A percentile compares a stretch with the other conserved stretches of the same genome.
Conservation (phyloP, 2,797 vertebrate species). For the Ptychobarbus kaznakovi region DNA sequence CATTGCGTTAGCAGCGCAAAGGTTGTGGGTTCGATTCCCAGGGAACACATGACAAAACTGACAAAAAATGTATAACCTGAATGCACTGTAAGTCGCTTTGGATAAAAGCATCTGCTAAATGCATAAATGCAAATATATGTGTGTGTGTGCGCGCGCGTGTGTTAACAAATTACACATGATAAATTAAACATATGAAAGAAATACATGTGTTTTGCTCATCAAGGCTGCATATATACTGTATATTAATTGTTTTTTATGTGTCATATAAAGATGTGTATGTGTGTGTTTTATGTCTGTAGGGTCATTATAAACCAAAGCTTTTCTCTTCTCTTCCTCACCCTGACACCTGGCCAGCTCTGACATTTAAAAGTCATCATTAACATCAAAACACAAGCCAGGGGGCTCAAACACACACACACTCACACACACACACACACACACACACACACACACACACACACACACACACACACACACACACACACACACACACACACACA, state of each 20-base stretch:
- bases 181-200: too few species aligned
- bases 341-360: conserved; percentile 66
- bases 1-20: too few species aligned
- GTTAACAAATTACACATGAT: too few species aligned
- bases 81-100: too few species aligned
- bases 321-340: conserved; percentile 54
- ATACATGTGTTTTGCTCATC: too few species aligned
- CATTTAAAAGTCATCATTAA: conserved; percentile 79
- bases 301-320: conserved; percentile 58
- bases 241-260: background rate
- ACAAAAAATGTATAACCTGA: too few species aligned
- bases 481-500: conserved; percentile 34
- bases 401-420: conserved; percentile 40
- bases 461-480: conserved; percentile 35
- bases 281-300: conserved; percentile 16
- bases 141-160: too few species aligned
- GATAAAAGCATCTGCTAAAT: too few species aligned
- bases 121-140: too few species aligned
- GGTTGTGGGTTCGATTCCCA: too few species aligned
- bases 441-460: conserved; percentile 34
- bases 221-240: background rate
- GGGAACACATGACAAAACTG: too few species aligned
- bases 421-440: conserved; percentile 22
- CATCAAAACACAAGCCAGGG: conserved; percentile 62
- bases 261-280: background rate